Conservation (phyloP, 2,888 invertebrate species). For the Ischnura elegans region DNA sequence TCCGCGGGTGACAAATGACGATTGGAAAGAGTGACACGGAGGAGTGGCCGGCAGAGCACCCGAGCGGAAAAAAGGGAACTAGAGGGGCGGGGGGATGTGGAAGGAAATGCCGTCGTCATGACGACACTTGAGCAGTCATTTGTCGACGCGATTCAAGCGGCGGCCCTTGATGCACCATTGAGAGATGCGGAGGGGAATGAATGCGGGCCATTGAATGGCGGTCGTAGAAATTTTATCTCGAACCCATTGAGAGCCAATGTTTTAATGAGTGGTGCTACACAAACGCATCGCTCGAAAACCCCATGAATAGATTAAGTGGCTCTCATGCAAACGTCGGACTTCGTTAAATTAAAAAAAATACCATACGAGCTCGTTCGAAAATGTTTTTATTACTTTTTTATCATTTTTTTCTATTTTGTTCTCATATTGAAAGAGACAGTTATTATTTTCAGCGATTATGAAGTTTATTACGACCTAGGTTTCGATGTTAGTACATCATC, state of each 20-base stretch:
- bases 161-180: background rate
- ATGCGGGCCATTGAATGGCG: background rate
- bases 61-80: conserved; percentile 41
- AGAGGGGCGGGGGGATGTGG: background rate
- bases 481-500: too few relatives aligned
- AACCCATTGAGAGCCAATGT: background rate
- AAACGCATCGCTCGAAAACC: background rate
- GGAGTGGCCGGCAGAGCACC: background rate
- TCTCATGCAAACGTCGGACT: background rate
- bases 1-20: conserved; percentile 50
- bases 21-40: conserved; percentile 3
- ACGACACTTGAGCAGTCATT: conserved; percentile 34
- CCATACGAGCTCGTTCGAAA: background rate
- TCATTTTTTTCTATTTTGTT: too few relatives aligned
- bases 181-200: background rate
- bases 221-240: background rate
- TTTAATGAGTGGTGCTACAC: background rate
- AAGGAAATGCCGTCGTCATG: conserved; percentile 49
- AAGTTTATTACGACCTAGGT: too few relatives aligned
- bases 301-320: background rate
- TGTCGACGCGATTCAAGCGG: conserved; percentile 2
- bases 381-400: background rate
- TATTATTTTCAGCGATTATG: too few relatives aligned
- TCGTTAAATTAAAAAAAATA: background rate
- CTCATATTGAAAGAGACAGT: too few relatives aligned